A percentile compares a stretch with the other conserved stretches of the same genome.
These are phyloP conservation scores for Celastrina argiolus DNA, from an alignment of 2,888 invertebrate species.

Conservation along the genomic window DNA sequence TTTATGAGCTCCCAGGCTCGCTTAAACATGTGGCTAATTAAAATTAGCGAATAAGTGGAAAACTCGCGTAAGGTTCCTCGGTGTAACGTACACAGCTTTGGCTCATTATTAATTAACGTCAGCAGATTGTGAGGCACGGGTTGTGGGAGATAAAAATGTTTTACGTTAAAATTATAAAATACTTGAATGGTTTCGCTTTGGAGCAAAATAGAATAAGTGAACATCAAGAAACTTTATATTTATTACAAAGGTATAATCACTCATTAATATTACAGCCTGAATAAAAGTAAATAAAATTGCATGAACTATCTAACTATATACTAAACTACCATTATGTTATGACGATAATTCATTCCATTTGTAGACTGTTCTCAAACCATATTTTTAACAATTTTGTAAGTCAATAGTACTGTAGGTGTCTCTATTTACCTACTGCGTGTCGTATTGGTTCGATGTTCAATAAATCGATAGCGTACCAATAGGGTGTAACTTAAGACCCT, in stretches of 20 bases:
- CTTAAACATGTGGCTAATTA: not conserved
- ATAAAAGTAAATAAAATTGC: too few relatives aligned
- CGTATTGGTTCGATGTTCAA: not conserved
- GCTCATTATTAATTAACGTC: constrained; percentile 14
- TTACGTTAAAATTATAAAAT: not conserved
- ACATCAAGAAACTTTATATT: too few relatives aligned
- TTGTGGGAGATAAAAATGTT: not conserved
- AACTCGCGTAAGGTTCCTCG: constrained; percentile 1
- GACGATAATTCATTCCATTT: too few relatives aligned
- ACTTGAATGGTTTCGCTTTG: not conserved
- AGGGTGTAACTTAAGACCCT: not conserved
- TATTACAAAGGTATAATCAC: too few relatives aligned
- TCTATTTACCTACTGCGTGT: not conserved
- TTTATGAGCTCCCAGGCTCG: not conserved
- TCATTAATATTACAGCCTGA: too few relatives aligned
- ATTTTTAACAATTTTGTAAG: too few relatives aligned
- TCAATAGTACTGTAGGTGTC: too few relatives aligned
- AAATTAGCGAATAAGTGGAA: constrained; percentile 4
- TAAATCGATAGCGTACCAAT: not conserved
- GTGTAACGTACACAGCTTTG: constrained; percentile 3
- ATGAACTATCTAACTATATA: too few relatives aligned
- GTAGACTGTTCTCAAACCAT: too few relatives aligned
- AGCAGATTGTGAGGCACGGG: constrained; percentile 9
- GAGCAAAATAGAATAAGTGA: not conserved
- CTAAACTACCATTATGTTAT: too few relatives aligned